A percentile compares a stretch with the other conserved stretches of the same genome.
These are phyloP conservation scores for Tetrapedia diversipes DNA, from an alignment of 2,888 invertebrate genomes.

Conservation along the genomic window DNA sequence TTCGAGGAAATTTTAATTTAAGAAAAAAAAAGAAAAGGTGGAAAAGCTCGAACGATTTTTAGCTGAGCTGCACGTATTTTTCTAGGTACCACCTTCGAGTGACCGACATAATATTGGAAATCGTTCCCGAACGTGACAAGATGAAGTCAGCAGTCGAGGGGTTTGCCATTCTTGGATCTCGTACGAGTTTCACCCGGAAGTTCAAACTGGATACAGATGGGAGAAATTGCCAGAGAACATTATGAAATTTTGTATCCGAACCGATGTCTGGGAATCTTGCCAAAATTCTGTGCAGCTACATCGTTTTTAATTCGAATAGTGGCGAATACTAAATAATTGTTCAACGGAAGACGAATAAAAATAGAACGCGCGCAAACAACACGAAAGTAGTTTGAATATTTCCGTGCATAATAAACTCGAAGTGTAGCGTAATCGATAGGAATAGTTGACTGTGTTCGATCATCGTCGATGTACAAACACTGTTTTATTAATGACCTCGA, in stretches of 20 bases:
- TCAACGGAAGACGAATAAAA: no score
- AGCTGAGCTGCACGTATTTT: no score
- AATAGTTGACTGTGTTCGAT: not conserved
- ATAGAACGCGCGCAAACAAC: no score
- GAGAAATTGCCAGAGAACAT: not conserved
- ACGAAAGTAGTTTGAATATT: no score
- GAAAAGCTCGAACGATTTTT: not conserved
- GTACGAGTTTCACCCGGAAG: not conserved
- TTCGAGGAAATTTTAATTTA: not conserved
- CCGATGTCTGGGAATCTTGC: constrained; percentile 2
- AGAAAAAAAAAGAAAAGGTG: no score
- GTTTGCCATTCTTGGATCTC: not conserved
- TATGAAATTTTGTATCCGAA: constrained; percentile 18
- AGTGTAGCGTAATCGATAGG: not conserved
- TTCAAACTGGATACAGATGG: not conserved
- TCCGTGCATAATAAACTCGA: no score
- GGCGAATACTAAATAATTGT: no score
- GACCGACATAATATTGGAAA: not conserved
- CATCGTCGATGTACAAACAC: not conserved
- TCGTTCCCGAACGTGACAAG: not conserved
- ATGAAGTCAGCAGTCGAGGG: not conserved
- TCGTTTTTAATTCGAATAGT: not conserved
- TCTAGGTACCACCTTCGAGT: not conserved
- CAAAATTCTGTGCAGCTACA: not conserved
- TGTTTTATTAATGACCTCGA: not conserved